phyloP scores from a whole-genome alignment of 1,140 invertebrate genomes.

The Penaeus chinensis region DNA sequence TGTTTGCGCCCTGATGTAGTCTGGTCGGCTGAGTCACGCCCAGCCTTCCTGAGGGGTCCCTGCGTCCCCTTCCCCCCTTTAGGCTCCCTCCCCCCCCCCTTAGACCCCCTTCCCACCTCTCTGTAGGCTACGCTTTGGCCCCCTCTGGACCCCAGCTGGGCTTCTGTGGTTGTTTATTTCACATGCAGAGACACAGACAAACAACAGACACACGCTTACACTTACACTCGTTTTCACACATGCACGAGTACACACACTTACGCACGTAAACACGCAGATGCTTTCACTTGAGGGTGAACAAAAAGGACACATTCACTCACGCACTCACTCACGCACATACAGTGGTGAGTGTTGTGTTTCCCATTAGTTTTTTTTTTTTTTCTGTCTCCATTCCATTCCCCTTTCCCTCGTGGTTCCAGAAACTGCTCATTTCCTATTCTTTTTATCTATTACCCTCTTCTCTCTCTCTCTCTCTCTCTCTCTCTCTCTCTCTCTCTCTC shows the following conservation, averaged over 20 bases:
- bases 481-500: neutral
- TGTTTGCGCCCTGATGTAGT: no score
- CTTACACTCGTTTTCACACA: neutral
- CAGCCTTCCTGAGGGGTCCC: no score
- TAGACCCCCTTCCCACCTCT: neutral
- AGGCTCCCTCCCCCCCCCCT: neutral
- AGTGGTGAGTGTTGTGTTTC: neutral
- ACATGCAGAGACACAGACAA: neutral
- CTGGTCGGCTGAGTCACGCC: no score
- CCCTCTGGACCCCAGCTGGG: neutral
- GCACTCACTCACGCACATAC: conserved; percentile 4
- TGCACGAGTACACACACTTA: no score
- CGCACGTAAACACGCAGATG: no score
- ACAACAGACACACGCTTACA: conserved; percentile 18
- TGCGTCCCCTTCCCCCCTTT: no score
- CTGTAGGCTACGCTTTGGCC: conserved; percentile 5
- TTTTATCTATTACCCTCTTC: neutral
- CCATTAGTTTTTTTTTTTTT: neutral
- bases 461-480: neutral
- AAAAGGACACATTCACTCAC: neutral
- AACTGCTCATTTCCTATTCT: neutral
- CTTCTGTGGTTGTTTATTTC: neutral
- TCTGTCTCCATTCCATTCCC: neutral
- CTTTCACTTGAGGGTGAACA: no score
- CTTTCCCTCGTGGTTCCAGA: neutral